Evolutionary conservation across 2,888 invertebrate genomes (phyloP).

Genomic region (Nephrotoma flavescens): DNA sequence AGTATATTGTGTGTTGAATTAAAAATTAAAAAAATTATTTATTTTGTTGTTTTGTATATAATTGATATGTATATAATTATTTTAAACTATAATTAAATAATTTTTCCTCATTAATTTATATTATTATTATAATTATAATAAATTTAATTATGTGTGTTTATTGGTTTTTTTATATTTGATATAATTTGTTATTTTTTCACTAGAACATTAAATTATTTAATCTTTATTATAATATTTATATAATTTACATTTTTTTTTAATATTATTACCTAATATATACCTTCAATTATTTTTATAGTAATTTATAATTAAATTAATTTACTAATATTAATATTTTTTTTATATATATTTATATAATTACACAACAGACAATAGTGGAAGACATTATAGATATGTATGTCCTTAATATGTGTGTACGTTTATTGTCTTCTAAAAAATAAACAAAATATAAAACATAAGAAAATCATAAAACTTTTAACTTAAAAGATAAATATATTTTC

Average conservation of each 20-base stretch:
- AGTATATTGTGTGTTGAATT: neutral
- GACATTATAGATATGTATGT: constrained; percentile 6
- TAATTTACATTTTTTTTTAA: neutral
- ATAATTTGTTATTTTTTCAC: neutral
- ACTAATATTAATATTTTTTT: neutral
- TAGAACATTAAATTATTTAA: neutral
- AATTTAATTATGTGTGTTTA: neutral
- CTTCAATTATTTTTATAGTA: neutral
- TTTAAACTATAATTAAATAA: neutral
- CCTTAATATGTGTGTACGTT: constrained; percentile 6
- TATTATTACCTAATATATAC: neutral
- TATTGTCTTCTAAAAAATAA: neutral
- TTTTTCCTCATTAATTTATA: neutral
- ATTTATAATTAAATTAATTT: neutral
- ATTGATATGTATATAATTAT: neutral
- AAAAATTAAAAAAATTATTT: neutral
- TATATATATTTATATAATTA: neutral
- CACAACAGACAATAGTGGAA: constrained; percentile 5
- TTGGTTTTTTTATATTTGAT: neutral
- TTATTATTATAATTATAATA: neutral
- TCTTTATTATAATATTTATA: neutral
- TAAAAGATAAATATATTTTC: neutral
- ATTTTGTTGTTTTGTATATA: neutral
- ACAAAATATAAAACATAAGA: neutral
- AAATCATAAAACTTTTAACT: neutral